Conservation (phyloP, 2,113 vertebrate genomes). For the Excalfactoria chinensis region DNA sequence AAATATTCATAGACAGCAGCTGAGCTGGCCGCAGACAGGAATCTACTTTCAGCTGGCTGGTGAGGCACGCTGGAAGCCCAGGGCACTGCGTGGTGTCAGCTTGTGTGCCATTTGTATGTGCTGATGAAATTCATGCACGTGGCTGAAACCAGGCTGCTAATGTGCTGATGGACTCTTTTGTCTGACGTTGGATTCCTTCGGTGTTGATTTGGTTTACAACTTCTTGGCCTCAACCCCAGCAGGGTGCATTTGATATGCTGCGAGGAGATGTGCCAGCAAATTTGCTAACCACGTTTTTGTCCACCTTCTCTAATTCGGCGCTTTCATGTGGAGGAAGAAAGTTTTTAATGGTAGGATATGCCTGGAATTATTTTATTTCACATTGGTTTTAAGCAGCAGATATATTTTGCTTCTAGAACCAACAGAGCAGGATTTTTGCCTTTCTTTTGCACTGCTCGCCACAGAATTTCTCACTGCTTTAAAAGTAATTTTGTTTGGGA, state of each 20-base stretch:
- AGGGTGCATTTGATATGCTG: not conserved
- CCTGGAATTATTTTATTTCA: not conserved
- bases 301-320: not conserved
- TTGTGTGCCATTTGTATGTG: rapidly evolving
- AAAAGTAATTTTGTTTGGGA: not conserved
- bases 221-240: not conserved
- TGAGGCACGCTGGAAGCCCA: not conserved
- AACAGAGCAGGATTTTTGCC: not conserved
- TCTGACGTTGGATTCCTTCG: not conserved
- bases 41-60: not conserved
- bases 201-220: not conserved
- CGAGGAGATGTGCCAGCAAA: not conserved
- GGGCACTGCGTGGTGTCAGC: rapidly evolving
- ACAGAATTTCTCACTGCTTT: not conserved
- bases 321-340: rapidly evolving
- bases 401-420: not conserved
- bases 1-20: slow-evolving; percentile 44
- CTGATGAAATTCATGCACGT: rapidly evolving
- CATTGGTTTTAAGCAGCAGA: not conserved
- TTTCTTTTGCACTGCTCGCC: not conserved
- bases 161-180: rapidly evolving
- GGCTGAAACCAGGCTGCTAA: not conserved
- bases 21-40: not conserved
- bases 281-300: rapidly evolving
- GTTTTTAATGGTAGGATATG: not conserved